phyloP scores from a whole-genome alignment of 2,888 invertebrate genomes.

The Philereme transversata region DNA sequence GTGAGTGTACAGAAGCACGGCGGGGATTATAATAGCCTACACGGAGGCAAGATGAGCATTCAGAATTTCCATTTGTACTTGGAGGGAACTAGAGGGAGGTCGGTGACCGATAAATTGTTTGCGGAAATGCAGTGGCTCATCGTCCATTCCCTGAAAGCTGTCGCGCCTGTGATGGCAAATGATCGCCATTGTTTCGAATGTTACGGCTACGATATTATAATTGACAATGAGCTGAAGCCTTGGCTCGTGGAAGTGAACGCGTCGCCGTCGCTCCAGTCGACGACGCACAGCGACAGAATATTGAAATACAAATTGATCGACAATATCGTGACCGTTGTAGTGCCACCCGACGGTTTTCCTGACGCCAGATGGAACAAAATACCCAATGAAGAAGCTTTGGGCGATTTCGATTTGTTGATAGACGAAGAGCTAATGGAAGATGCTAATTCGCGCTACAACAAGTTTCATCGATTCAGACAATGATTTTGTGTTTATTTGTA shows the following conservation, averaged over 20 bases:
- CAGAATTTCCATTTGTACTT: conserved; percentile 95
- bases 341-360: conserved; percentile 94
- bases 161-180: conserved; percentile 96
- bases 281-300: conserved; percentile 96
- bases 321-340: conserved; percentile 94
- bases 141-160: conserved; percentile 96
- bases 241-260: conserved; percentile 98
- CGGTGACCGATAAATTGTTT: conserved; percentile 95
- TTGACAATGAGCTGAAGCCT: conserved; percentile 96
- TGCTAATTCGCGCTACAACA: conserved; percentile 56
- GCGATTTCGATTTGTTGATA: conserved; percentile 93
- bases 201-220: conserved; percentile 98
- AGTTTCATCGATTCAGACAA: conserved; percentile 50
- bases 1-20: conserved; percentile 99
- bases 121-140: conserved; percentile 95
- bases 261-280: conserved; percentile 96
- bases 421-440: conserved; percentile 93
- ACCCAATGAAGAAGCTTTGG: conserved; percentile 88
- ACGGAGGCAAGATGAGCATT: conserved; percentile 97
- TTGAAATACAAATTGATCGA: conserved; percentile 97
- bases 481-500: conserved; percentile 11
- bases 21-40: conserved; percentile 96
- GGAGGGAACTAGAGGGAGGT: conserved; percentile 95
- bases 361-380: conserved; percentile 96
- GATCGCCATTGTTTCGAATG: conserved; percentile 97